Evolutionary conservation across 2,113 vertebrate species (phyloP), one percentile per base, ranked within the genome.

Genomic region (Amblyopsis rosae): DNA sequence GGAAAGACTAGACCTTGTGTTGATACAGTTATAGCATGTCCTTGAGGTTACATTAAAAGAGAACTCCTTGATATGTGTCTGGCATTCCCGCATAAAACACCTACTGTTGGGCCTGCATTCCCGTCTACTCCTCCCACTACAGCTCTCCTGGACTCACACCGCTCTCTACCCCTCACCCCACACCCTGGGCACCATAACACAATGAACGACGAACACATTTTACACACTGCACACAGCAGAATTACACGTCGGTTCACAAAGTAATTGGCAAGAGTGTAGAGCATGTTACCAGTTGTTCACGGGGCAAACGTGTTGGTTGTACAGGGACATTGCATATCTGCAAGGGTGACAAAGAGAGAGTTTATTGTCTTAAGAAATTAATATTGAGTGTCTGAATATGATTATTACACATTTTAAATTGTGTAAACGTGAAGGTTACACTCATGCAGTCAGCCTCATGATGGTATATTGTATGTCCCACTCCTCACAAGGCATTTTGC

Each of bases 271-370:
- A 33, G 12, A 51, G 13, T 7, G 49, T 61, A 26, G 48, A 54
- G 50, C 62, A 26, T 63, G 77, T 86, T 91, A 94, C 93, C 93
- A 94, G 82, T 94, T 94, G 58, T 93, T 84, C 66, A 94, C 89
- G 0, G 93, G 93, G 59, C 93, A 94, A 70, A 94, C 93, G 69
- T 94, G 93, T 82, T 93, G 93, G 82, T 94, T 94, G 79, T 92
- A 93, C 49, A 94, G 88, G 0, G 93, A 93, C 93, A 94, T 93
- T 60, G 93, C 92, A 1, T 94, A 94, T 82, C 93, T 94, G 83
- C 3, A 69, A 70, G 15, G 69, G 59, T 78, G 70, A 64, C 65
- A 71, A 82, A 56, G 16, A 71, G 53, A 70, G 3, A 9, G 9
- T 58, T 26, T 19, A 17, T 19, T 11, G 3, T 16, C 11, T 1